Conservation (phyloP, 2,113 vertebrate species). For the Electrona antarctica region DNA sequence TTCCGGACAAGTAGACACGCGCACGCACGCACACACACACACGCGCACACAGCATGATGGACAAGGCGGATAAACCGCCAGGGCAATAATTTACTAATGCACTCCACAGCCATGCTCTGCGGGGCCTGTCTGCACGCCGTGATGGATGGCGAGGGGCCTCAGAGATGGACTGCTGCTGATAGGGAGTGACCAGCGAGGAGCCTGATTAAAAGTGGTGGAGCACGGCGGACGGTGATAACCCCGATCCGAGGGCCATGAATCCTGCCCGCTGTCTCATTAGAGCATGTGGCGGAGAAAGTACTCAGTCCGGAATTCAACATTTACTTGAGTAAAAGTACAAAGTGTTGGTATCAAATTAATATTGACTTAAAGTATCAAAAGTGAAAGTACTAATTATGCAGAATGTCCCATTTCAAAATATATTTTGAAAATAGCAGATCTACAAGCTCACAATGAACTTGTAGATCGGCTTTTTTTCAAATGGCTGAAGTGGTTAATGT, state of each 20-base stretch:
- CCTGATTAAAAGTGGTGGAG: slow-evolving; percentile 91
- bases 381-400: too few relatives aligned
- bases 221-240: slow-evolving; percentile 87
- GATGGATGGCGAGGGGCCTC: slow-evolving; percentile 83
- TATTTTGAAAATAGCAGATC: too few relatives aligned
- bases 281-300: not conserved
- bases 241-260: slow-evolving; percentile 82
- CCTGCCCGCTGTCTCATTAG: slow-evolving; percentile 74
- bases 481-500: too few relatives aligned
- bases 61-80: slow-evolving; percentile 69
- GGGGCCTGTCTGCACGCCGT: slow-evolving; percentile 79
- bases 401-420: too few relatives aligned
- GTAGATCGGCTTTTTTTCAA: too few relatives aligned
- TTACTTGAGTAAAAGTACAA: too few relatives aligned
- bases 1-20: not conserved
- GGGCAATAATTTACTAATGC: slow-evolving; percentile 87
- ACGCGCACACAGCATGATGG: slow-evolving; percentile 52
- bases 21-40: not conserved
- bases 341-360: too few relatives aligned
- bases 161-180: slow-evolving; percentile 86
- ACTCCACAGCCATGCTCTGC: slow-evolving; percentile 79
- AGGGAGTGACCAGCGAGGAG: slow-evolving; percentile 88
- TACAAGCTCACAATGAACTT: too few relatives aligned
- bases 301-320: too few relatives aligned
- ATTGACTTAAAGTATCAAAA: too few relatives aligned